A percentile compares a stretch with the other conserved stretches of the same genome.
Conservation (phyloP, 2,888 invertebrate species). For the Agrilus mali region DNA sequence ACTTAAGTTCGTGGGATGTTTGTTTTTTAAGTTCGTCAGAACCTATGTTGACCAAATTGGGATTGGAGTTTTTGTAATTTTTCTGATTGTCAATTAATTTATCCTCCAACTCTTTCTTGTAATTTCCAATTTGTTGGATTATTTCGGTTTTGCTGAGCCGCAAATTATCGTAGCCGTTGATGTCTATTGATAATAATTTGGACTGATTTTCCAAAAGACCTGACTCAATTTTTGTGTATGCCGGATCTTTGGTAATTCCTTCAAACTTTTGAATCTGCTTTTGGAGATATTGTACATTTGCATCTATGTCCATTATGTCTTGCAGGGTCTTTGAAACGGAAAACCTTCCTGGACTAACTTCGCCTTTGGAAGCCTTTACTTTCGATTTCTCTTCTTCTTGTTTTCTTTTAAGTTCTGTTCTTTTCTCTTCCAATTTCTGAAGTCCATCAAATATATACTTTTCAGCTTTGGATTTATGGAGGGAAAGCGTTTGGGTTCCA, state of each 20-base stretch:
- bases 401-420: no score
- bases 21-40: constrained; percentile 3
- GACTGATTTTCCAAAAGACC: constrained; percentile 6
- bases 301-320: constrained; percentile 11
- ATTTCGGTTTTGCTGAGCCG: constrained; percentile 7
- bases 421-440: no score
- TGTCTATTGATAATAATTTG: constrained; percentile 7
- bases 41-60: not conserved
- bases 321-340: not conserved
- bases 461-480: no score
- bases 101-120: constrained; percentile 7
- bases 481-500: no score
- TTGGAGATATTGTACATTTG: constrained; percentile 7
- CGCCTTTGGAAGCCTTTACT: no score
- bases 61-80: constrained; percentile 4
- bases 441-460: no score
- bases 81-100: constrained; percentile 10
- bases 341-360: no score
- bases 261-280: constrained; percentile 10
- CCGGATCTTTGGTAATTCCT: constrained; percentile 6
- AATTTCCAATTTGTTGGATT: constrained; percentile 8
- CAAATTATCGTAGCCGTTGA: constrained; percentile 1
- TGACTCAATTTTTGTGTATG: constrained; percentile 8
- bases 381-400: no score
- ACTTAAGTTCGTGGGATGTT: constrained; percentile 7